Evolutionary conservation across 2,888 invertebrate genomes (phyloP), one percentile per base, ranked within the genome.

Genomic region (Hemaris fuciformis): DNA sequence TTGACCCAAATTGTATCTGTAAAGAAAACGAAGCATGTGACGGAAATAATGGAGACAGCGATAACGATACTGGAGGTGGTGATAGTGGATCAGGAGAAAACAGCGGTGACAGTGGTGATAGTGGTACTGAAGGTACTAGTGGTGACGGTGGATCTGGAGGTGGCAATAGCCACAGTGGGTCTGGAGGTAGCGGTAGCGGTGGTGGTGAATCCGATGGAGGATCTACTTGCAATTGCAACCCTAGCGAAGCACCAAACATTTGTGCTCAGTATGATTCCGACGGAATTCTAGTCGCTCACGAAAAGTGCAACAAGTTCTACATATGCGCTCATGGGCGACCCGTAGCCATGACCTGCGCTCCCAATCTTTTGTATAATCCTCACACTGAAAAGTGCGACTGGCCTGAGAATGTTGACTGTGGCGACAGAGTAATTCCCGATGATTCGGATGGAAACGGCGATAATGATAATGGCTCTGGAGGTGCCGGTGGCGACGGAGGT

Each of bases 251-350:
- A 3, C 71, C 71, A 1, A 62, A 60, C 0, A 72, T 76, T 23
- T 78, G 79, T 57, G 68, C 70, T 0, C 65, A 59, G 15, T 68
- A 68, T 3, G 75, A 68, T 0, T 79, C 80, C 0, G 72, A 79
- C 0, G 76, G 75, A 18, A 57, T 64, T 0, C 65, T 80, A 0
- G 57, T 81, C 0, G 75, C 81, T 2, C 75, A 80, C 34, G 75
- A 77, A 61, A 73, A 79, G 61, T 82, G 82, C 58, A 77, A 79
- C 48, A 67, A 81, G 42, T 82, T 80, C 62, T 83, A 81, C 59
- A 74, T 72, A 22, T 84, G 83, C 10, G 38, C 41, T 8, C 6
- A 69, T 1, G 77, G 78, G 3, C 25, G 13, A 3, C 76, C 77
- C 0, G 71, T 75, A 1, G 61, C 67, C 0, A 0, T 74, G 0